Evolutionary conservation across 2,888 invertebrate genomes (phyloP).

Genomic region (Drosophila tripunctata): DNA sequence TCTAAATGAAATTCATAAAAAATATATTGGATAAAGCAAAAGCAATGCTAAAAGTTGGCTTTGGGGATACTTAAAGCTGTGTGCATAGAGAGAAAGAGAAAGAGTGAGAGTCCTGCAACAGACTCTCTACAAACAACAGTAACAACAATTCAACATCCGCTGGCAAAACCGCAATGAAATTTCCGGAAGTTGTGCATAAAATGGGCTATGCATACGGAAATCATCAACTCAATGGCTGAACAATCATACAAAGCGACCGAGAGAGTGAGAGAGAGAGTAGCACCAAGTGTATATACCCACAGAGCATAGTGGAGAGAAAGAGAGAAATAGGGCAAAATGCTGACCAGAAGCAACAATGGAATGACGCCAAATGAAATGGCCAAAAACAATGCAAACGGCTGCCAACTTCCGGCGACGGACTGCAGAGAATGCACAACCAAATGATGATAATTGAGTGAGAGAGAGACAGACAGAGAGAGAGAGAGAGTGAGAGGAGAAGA

Average conservation of each 20-base stretch:
- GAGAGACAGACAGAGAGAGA: slow-evolving; percentile 8
- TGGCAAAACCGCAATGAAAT: slow-evolving; percentile 80
- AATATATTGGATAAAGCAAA: not conserved
- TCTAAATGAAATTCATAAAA: slow-evolving; percentile 16
- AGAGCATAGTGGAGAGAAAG: not conserved
- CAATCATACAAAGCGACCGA: slow-evolving; percentile 54
- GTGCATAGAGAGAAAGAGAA: not conserved
- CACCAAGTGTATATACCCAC: not conserved
- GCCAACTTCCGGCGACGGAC: slow-evolving; percentile 75
- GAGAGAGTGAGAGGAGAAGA: slow-evolving; percentile 3
- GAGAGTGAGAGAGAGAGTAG: slow-evolving; percentile 9
- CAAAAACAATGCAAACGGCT: slow-evolving; percentile 77
- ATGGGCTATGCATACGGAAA: slow-evolving; percentile 83
- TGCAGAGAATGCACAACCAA: slow-evolving; percentile 42
- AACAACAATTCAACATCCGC: slow-evolving; percentile 56
- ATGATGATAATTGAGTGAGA: slow-evolving; percentile 23
- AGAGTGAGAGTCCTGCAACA: slow-evolving; percentile 8
- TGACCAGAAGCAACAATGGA: slow-evolving; percentile 65
- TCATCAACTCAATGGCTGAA: slow-evolving; percentile 82
- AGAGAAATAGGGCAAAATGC: not conserved
- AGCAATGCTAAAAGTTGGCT: slow-evolving; percentile 22
- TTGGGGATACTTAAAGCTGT: slow-evolving; percentile 4
- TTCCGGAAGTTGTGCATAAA: slow-evolving; percentile 82
- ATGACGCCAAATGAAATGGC: slow-evolving; percentile 66
- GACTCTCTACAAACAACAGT: slow-evolving; percentile 38